phyloP scores from a whole-genome alignment of 2,797 vertebrate genomes.

The Fundulus diaphanus region DNA sequence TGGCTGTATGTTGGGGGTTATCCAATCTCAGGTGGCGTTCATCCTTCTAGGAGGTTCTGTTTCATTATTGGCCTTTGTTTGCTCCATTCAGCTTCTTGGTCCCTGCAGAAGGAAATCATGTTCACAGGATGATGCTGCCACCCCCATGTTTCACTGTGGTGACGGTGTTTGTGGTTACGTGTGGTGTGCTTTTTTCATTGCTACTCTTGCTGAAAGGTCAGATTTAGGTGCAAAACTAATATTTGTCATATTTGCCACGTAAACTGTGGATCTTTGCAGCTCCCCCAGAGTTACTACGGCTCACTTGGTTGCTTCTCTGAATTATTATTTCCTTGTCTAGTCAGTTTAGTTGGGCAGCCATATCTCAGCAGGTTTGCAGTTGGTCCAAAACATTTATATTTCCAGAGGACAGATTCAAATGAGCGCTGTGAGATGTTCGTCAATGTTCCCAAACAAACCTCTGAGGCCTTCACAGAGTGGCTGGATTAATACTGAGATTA shows the following conservation, averaged over 20 bases:
- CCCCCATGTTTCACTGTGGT: neutral
- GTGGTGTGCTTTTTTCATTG: neutral
- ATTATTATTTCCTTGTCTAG: neutral
- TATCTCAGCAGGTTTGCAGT: neutral
- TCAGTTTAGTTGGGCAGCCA: neutral
- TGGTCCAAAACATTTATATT: neutral
- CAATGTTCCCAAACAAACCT: no score
- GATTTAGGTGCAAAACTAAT: neutral
- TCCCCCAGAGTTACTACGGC: neutral
- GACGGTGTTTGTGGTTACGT: neutral
- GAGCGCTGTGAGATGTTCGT: no score
- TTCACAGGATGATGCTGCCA: neutral
- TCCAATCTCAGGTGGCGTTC: no score
- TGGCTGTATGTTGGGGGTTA: no score
- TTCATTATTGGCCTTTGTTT: no score
- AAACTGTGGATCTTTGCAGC: neutral
- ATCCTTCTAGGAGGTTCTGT: no score
- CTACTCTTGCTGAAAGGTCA: neutral
- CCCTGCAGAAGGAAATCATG: neutral
- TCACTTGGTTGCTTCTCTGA: neutral
- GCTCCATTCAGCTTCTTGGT: no score
- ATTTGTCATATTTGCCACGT: neutral
- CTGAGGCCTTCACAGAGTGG: no score
- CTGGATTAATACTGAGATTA: neutral
- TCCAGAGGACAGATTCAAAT: no score